These are phyloP conservation scores for Paracyclopina nana DNA, from an alignment of 1,140 invertebrate species.

Conservation along the genomic window DNA sequence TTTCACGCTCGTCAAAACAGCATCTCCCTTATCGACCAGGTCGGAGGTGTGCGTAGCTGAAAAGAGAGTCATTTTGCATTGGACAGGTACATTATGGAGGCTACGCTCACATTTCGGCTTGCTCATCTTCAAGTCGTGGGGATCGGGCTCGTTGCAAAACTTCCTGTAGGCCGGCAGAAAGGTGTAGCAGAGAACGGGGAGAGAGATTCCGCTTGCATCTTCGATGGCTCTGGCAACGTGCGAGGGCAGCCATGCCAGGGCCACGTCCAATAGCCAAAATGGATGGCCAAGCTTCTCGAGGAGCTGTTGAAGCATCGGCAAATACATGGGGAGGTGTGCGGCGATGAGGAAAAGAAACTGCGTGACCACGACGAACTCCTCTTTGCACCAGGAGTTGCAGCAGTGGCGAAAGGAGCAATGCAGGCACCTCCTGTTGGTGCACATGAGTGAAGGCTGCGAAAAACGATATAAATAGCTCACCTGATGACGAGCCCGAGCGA, in stretches of 20 bases:
- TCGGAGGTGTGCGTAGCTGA: too few species aligned
- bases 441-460: background rate
- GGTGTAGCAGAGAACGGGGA: conserved; percentile 16
- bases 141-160: background rate
- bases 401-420: conserved; percentile 3
- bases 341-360: background rate
- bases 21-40: too few species aligned
- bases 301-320: background rate
- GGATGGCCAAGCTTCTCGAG: background rate
- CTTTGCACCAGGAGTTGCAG: conserved; percentile 10
- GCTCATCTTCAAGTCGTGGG: conserved; percentile 1
- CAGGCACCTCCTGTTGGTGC: background rate
- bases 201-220: conserved; percentile 3
- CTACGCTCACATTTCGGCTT: too few species aligned
- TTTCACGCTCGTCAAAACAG: too few species aligned
- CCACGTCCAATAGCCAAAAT: background rate
- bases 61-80: too few species aligned
- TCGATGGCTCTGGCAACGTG: conserved; percentile 1
- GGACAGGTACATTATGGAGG: too few species aligned
- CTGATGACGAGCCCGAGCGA: background rate
- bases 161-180: conserved; percentile 1
- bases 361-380: background rate
- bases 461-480: background rate
- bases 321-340: background rate
- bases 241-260: background rate